Conservation (phyloP, 92 coral and sea anemone genomes). For the Hydrozoanthus gracilis region DNA sequence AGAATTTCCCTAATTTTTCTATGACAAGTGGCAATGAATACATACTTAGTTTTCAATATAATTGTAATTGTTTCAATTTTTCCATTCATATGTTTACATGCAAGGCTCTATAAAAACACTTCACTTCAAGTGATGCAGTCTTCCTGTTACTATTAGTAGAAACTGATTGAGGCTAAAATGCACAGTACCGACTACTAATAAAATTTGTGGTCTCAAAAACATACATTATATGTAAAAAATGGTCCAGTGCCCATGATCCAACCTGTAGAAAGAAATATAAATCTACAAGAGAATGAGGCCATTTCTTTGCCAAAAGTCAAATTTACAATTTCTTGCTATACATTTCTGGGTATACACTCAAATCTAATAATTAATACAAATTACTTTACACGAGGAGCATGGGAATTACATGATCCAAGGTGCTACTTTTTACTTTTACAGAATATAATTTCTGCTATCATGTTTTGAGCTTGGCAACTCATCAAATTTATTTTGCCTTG, state of each 20-base stretch:
- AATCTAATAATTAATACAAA: slow-evolving; percentile 22
- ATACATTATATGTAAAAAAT: slow-evolving; percentile 15
- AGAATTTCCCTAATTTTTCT: slow-evolving; percentile 19
- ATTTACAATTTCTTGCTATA: slow-evolving; percentile 13
- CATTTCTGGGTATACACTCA: slow-evolving; percentile 16
- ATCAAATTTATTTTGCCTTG: slow-evolving; percentile 10
- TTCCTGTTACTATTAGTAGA: slow-evolving; percentile 18
- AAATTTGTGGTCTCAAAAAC: slow-evolving; percentile 12
- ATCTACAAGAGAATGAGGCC: slow-evolving; percentile 8
- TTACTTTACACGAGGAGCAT: slow-evolving; percentile 12
- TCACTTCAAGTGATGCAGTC: no score
- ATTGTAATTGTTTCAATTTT: slow-evolving; percentile 15
- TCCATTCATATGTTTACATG: slow-evolving; percentile 22
- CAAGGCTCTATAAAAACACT: slow-evolving; percentile 15
- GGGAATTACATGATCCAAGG: slow-evolving; percentile 17
- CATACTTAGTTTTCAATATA: slow-evolving; percentile 21
- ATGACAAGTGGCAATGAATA: slow-evolving; percentile 23
- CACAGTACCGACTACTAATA: slow-evolving; percentile 16
- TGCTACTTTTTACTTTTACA: slow-evolving; percentile 20
- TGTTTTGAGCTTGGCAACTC: slow-evolving; percentile 23
- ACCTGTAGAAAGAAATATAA: slow-evolving; percentile 1
- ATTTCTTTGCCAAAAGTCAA: slow-evolving; percentile 19
- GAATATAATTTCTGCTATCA: slow-evolving; percentile 19
- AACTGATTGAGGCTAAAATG: slow-evolving; percentile 22
- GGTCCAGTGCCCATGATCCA: slow-evolving; percentile 3